Base-by-base conservation (phyloP, 2,888 invertebrate genomes). In the Hetaerina titia region DNA sequence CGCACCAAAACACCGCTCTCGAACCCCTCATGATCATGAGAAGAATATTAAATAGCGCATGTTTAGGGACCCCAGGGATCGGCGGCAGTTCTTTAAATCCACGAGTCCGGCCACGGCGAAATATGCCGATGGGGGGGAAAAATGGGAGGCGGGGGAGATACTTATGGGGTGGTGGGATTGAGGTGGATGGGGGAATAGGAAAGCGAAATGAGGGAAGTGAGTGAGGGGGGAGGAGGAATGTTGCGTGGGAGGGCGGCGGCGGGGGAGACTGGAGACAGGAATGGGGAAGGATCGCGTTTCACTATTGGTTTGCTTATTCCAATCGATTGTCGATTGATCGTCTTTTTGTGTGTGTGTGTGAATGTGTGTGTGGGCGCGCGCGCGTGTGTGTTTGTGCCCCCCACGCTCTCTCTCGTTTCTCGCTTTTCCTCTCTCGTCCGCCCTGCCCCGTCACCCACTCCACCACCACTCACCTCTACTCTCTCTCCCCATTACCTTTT, bases 251-350 rank as follows among this genome's bases (percentile, higher is more conserved):
- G 15, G n/a, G 69, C 15, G 69, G 45, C 45, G 69, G 69, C 19
- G n/a, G 15, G 7, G n/a, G 19, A 69, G 69, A 69, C 0, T n/a
- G n/a, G 69, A 69, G 69, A 60, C 13, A 81, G 88, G 15, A 15
- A 17, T 22, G 88, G 31, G 17, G 88, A 88, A 88, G n/a, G 88
- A 31, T 88, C 69, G 22, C 69, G 7, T n/a, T 19, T 69, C 69
- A 69, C 45, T 88, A 88, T 88, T 88, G 88, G 88, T 88, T 88
- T 88, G 88, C 45, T 88, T 88, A 88, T 88, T 88, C n/a, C 19
- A 88, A 88, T 88, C 88, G 88, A 88, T 88, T 88, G 88, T 88
- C 88, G 45, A 88, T 88, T 88, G 88, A 88, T 88, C 88, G 88
- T 45, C 56, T 6, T 45, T 88, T 31, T 56, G 56, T 15, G 45